Evolutionary conservation across 2,113 vertebrate genomes (phyloP), one percentile per base, ranked within the genome.

Genomic region (Lophochroa leadbeateri): DNA sequence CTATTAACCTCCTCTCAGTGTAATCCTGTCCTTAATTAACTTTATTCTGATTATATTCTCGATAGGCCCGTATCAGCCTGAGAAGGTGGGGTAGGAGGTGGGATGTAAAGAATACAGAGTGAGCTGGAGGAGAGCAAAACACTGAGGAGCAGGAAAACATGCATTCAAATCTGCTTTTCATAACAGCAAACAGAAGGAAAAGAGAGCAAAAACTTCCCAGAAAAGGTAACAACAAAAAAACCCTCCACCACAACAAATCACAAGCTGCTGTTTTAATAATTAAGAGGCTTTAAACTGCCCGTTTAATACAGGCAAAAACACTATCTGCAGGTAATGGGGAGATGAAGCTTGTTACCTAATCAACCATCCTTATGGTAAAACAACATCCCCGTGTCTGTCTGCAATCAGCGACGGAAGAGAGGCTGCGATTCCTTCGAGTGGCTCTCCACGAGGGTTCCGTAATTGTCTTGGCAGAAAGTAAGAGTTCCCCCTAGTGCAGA

Each of bases 401-500:
- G 60, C 95, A 94, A 95, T 97, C 92, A 94, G 92, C 5, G 3
- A 76, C 15, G 28, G 71, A 82, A 85, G 94, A 88, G 82, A 88
- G 69, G 90, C 92, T 88, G 95, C 6, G n/a, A 44, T 52, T 65
- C 94, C 97, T 97, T 97, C n/a, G 95, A 98, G 96, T 94, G 91
- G 71, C 96, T 97, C 97, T 95, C 96, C 43, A 49, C 13, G 70
- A 97, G 95, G 95, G 94, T 84, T 97, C 88, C 3, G 24, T 97
- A 97, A 98, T 97, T 97, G 96, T 97, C 95, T 97, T 70, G 35
- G 89, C 37, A 29, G 95, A 98, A 98, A 97, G 97, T 68, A 92
- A 35, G 87, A 97, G 97, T 97, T 98, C 92, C 96, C 97, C 95
- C 95, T 94, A 96, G 96, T 95, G 97, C 97, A 95, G 96, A 79